phyloP scores from a whole-genome alignment of 2,888 invertebrate species.

The Stictocephala bisonia region DNA sequence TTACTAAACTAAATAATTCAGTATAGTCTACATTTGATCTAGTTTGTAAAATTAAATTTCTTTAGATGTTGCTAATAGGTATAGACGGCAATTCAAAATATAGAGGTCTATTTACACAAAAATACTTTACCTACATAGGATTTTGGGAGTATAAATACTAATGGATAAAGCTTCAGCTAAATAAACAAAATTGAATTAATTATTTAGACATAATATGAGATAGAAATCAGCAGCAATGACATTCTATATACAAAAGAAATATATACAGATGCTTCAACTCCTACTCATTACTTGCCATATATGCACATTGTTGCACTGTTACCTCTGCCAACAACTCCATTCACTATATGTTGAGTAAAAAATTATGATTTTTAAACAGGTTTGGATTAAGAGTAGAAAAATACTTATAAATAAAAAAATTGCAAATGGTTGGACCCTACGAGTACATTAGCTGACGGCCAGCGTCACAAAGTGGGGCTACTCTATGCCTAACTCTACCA shows the following conservation, averaged over 20 bases:
- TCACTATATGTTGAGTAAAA: no score
- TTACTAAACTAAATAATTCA: constrained; percentile 7
- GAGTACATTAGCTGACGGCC: constrained; percentile 12
- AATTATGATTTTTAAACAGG: no score
- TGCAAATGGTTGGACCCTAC: constrained; percentile 43
- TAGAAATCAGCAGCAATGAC: constrained; percentile 1
- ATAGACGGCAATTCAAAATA: constrained; percentile 21
- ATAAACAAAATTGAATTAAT: background rate
- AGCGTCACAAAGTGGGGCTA: constrained; percentile 18
- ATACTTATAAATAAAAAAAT: constrained; percentile 29
- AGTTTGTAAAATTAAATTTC: background rate
- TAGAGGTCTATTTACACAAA: constrained; percentile 12
- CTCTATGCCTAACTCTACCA: constrained; percentile 19
- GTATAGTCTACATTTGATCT: constrained; percentile 4
- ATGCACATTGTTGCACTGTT: no score
- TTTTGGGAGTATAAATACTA: no score
- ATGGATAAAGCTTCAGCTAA: background rate
- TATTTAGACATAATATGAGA: background rate
- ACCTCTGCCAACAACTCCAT: no score
- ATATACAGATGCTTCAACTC: constrained; percentile 26
- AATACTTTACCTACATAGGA: background rate
- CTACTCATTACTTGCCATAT: no score
- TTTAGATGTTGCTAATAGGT: background rate
- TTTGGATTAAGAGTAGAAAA: constrained; percentile 8
- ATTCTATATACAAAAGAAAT: constrained; percentile 34